These are phyloP conservation scores for Dipodomys merriami DNA, from an alignment of 2,113 vertebrate genomes.

Conservation along the genomic window DNA sequence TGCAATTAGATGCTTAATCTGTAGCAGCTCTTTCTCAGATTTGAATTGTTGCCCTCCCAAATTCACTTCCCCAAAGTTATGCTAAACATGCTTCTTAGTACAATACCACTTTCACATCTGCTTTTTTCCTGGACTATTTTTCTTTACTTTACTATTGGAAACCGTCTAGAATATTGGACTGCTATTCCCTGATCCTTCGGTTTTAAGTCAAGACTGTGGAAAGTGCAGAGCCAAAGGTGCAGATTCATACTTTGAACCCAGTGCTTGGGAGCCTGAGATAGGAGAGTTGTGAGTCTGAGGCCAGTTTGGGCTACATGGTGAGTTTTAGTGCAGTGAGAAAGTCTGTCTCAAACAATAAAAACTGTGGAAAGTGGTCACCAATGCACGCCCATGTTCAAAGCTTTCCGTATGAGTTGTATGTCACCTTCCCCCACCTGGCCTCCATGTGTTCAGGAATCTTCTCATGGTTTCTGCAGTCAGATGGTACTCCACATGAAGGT, in stretches of 20 bases:
- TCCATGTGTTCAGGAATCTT: not conserved
- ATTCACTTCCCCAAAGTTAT: not conserved
- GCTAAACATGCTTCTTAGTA: not conserved
- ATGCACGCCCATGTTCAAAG: rapidly evolving
- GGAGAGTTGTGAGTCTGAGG: too few species aligned
- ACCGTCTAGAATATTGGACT: too few species aligned
- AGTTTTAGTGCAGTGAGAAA: too few species aligned
- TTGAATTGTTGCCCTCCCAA: not conserved
- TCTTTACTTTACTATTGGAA: too few species aligned
- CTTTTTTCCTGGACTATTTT: too few species aligned
- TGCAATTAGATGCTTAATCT: not conserved
- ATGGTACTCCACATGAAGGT: not conserved
- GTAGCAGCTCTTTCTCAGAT: not conserved
- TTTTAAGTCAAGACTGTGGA: too few species aligned
- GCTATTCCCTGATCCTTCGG: too few species aligned
- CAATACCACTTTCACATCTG: too few species aligned
- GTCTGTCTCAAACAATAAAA: not conserved
- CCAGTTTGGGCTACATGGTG: too few species aligned
- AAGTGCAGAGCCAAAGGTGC: too few species aligned
- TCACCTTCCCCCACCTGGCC: not conserved
- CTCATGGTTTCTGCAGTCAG: not conserved
- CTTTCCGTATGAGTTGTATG: rapidly evolving
- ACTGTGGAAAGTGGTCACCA: rapidly evolving
- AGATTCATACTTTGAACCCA: too few species aligned
- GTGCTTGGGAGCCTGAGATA: too few species aligned